phyloP scores from a whole-genome alignment of 1,140 invertebrate species.

The Zaprionus vittiger region DNA sequence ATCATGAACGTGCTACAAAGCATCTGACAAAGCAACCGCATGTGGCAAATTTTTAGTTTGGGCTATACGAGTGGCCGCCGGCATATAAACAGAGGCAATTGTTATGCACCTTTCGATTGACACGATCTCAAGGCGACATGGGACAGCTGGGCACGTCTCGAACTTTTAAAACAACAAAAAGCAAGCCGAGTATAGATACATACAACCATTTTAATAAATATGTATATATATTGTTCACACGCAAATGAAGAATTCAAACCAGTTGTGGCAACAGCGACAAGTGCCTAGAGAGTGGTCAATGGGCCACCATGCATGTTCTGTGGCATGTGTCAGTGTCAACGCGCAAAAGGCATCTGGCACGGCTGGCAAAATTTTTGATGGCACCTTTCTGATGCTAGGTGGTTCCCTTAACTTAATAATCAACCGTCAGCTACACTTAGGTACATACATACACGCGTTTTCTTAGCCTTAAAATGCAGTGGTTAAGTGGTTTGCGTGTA shows the following conservation, averaged over 20 bases:
- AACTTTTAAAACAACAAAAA: constrained; percentile 37
- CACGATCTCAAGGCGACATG: constrained; percentile 39
- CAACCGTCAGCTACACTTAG: constrained; percentile 1
- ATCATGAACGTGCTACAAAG: constrained; percentile 46
- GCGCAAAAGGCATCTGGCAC: constrained; percentile 56
- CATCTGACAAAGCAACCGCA: constrained; percentile 73
- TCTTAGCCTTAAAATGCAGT: constrained; percentile 18
- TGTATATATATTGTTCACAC: constrained; percentile 43
- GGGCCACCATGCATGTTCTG: constrained; percentile 38
- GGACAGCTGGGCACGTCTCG: constrained; percentile 35
- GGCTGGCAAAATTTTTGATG: constrained; percentile 21
- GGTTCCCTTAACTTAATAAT: constrained; percentile 34
- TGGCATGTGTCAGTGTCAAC: constrained; percentile 62
- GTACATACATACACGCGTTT: neutral
- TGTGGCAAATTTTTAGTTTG: constrained; percentile 72
- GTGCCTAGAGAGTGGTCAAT: constrained; percentile 55
- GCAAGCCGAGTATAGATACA: constrained; percentile 9
- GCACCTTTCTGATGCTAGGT: constrained; percentile 25
- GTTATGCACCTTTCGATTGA: constrained; percentile 64
- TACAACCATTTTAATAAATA: constrained; percentile 17
- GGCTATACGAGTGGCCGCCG: constrained; percentile 51
- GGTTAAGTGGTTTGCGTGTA: constrained; percentile 15
- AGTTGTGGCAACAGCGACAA: constrained; percentile 59
- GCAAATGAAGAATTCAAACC: constrained; percentile 79
- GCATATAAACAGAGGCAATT: constrained; percentile 59